Evolutionary conservation across 2,797 vertebrate species (phyloP).

Genomic region (Calcarius lapponicus): DNA sequence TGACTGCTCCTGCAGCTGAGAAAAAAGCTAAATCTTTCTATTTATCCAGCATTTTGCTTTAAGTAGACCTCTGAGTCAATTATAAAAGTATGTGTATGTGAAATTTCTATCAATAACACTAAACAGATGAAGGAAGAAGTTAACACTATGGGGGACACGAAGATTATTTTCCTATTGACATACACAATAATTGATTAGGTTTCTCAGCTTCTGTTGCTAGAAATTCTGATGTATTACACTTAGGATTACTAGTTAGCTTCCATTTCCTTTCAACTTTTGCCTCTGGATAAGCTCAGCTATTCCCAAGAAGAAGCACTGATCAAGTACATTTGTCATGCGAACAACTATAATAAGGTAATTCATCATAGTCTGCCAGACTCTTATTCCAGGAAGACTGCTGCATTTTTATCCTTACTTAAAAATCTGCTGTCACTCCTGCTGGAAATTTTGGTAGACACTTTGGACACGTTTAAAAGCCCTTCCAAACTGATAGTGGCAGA

Average conservation of each 20-base stretch:
- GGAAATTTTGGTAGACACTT: constrained; percentile 78
- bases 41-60: not conserved
- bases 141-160: not conserved
- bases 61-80: not conserved
- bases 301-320: constrained; percentile 80
- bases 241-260: constrained; percentile 67
- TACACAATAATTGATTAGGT: constrained; percentile 63
- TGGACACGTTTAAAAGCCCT: constrained; percentile 76
- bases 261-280: constrained; percentile 78
- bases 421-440: constrained; percentile 72
- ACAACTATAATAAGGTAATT: constrained; percentile 82
- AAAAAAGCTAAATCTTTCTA: not conserved
- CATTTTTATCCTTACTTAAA: constrained; percentile 80
- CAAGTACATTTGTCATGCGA: constrained; percentile 81
- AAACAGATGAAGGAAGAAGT: constrained; percentile 34
- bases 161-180: constrained; percentile 58
- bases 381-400: constrained; percentile 74
- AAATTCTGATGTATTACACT: constrained; percentile 69
- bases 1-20: not conserved
- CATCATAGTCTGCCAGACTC: constrained; percentile 82
- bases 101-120: constrained; percentile 7
- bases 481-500: constrained; percentile 79
- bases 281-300: constrained; percentile 79
- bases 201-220: constrained; percentile 47
- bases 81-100: not conserved